Conservation (phyloP, 2,888 invertebrate species). For the Lordiphosa andalusiaca region DNA sequence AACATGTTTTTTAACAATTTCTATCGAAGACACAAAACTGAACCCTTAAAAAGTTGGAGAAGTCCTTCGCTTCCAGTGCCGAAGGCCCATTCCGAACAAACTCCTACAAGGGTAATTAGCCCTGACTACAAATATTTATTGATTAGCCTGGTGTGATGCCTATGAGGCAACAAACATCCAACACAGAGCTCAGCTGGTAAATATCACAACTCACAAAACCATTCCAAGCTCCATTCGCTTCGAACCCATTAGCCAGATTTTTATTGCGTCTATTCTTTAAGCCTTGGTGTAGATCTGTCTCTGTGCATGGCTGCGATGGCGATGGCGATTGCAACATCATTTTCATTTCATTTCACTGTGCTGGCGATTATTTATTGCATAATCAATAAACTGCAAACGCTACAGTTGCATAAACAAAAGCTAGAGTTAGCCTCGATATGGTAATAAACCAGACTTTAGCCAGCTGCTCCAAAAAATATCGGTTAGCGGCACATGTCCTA, state of each 20-base stretch:
- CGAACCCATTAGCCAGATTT: constrained; percentile 40
- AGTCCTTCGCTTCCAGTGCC: too few relatives aligned
- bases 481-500: constrained; percentile 78
- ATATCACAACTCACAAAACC: background rate
- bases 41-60: too few relatives aligned
- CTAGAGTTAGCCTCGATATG: constrained; percentile 64
- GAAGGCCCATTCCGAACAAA: too few relatives aligned
- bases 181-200: background rate
- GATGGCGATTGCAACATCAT: constrained; percentile 41
- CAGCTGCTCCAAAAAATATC: constrained; percentile 56
- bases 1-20: too few relatives aligned
- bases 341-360: constrained; percentile 44
- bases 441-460: constrained; percentile 63
- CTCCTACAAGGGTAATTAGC: too few relatives aligned
- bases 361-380: constrained; percentile 72
- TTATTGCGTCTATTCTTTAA: constrained; percentile 42
- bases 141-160: too few relatives aligned
- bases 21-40: too few relatives aligned
- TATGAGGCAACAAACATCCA: too few relatives aligned
- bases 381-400: constrained; percentile 72
- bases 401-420: constrained; percentile 71
- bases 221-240: constrained; percentile 2
- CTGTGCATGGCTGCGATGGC: background rate
- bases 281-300: constrained; percentile 29
- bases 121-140: too few relatives aligned